Base-by-base conservation (phyloP, 1,140 invertebrate species). In the Pseudomyrmex flavicornis region DNA sequence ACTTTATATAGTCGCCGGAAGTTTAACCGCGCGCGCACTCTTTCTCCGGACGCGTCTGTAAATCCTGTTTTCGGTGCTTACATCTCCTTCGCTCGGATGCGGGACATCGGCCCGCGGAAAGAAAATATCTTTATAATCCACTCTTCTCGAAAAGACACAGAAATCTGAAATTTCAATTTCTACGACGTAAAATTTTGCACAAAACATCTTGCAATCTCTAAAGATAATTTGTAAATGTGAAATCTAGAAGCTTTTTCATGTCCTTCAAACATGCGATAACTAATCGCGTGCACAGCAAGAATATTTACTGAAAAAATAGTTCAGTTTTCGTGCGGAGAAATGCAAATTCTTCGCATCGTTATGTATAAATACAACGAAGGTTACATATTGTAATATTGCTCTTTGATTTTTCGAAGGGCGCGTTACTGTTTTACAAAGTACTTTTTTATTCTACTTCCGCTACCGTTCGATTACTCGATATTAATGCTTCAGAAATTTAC, bases 391-490 rank as follows among this genome's bases (percentile, higher is more conserved):
- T 68, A 20, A 77, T 56, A n/a, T 56, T 8, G 35, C 5, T 46
- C 20, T 79, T 58, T 69, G 75, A 77, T 12, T 20, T 22, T 22
- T 17, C 59, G 54, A 58, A n/a, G 46, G 59, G 50, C 48, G 1
- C 9, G 20, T 48, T 10, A 13, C 22, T 22, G 20, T 10, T 26
- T 35, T 2, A 22, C 61, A 4, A 20, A 44, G 48, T 44, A 73
- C 72, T 84, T 87, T 84, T 80, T 74, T 74, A 74, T 59, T 22
- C 61, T n/a, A 1, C 20, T 48, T 56, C 22, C n/a, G 17, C 17
- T 8, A 7, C 17, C 15, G 63, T 52, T 86, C 58, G 70, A 87
- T 86, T 86, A 83, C 35, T 86, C 62, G 80, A 72, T 62, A 79
- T 69, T 22, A 12, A 12, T 15, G n/a, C 26, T 65, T 61, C 52